Conservation (phyloP, 2,113 vertebrate species). For the Seriola aureovittata region DNA sequence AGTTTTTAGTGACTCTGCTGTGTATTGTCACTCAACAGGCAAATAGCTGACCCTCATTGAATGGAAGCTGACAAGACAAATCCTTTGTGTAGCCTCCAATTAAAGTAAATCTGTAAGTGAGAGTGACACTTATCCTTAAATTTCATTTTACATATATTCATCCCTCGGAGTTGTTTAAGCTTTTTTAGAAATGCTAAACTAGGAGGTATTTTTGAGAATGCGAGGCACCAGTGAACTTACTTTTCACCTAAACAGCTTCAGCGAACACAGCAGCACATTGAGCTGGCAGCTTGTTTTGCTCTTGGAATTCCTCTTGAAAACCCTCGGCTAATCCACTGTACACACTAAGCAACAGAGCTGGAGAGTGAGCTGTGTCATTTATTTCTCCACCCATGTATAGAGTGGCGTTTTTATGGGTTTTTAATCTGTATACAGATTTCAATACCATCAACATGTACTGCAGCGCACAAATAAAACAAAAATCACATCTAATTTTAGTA, state of each 20-base stretch:
- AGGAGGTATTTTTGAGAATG: not conserved
- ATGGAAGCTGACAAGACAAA: slow-evolving; percentile 17
- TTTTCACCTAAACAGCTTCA: not conserved
- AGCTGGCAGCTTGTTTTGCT: slow-evolving; percentile 32
- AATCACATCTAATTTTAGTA: not conserved
- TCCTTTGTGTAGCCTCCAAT: slow-evolving; percentile 59
- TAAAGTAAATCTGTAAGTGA: slow-evolving; percentile 7
- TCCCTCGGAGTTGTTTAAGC: not conserved
- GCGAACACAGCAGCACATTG: slow-evolving; percentile 1
- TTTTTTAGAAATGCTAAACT: not conserved
- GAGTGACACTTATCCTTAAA: slow-evolving; percentile 3
- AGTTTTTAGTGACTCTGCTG: not conserved
- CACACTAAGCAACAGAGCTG: slow-evolving; percentile 9
- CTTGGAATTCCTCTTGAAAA: slow-evolving; percentile 49
- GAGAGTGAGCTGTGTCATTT: not conserved
- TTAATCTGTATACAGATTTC: not conserved
- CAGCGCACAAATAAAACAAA: slow-evolving; percentile 3
- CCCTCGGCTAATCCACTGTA: not conserved
- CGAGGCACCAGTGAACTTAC: not conserved
- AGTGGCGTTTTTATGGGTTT: not conserved
- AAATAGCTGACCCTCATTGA: not conserved
- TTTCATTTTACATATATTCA: not conserved
- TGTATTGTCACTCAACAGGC: not conserved
- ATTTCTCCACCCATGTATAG: not conserved
- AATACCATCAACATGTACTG: not conserved